These are phyloP conservation scores for Enteromius argenteus DNA, from an alignment of 2,797 vertebrate genomes.

Conservation along the genomic window DNA sequence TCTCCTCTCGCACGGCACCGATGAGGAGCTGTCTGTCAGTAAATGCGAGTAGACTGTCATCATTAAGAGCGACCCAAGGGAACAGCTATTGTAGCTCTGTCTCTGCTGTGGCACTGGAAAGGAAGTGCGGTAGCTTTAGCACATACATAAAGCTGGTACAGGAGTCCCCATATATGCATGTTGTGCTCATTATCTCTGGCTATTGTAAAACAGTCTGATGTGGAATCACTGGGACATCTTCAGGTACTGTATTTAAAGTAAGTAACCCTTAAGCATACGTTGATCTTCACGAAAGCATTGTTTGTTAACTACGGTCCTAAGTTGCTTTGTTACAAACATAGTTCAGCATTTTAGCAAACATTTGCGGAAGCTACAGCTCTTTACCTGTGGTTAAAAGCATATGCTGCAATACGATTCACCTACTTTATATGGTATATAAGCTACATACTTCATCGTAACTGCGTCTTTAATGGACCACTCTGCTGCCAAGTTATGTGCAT, in stretches of 20 bases:
- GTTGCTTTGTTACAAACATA: neutral
- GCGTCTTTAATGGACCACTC: too few species aligned
- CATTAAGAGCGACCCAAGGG: slow-evolving; percentile 36
- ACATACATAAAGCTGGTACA: neutral
- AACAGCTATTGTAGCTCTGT: slow-evolving; percentile 6
- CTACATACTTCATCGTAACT: neutral
- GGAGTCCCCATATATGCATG: neutral
- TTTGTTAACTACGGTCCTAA: neutral
- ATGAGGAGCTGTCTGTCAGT: slow-evolving; percentile 31
- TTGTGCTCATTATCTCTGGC: slow-evolving; percentile 21
- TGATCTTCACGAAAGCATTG: neutral
- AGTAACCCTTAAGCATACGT: neutral
- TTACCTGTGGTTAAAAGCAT: neutral
- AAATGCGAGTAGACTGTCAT: slow-evolving; percentile 24
- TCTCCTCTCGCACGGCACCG: slow-evolving; percentile 11
- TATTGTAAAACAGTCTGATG: slow-evolving; percentile 16
- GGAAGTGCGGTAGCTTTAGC: neutral
- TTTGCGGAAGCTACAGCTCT: neutral
- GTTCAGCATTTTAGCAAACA: neutral
- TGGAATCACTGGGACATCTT: neutral
- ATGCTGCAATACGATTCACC: neutral
- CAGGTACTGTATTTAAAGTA: slow-evolving; percentile 1
- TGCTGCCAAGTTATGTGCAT: too few species aligned
- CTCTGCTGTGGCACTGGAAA: neutral
- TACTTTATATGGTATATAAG: neutral